Evolutionary conservation across 2,113 vertebrate species (phyloP).

Genomic region (Pseudopipra pipra): DNA sequence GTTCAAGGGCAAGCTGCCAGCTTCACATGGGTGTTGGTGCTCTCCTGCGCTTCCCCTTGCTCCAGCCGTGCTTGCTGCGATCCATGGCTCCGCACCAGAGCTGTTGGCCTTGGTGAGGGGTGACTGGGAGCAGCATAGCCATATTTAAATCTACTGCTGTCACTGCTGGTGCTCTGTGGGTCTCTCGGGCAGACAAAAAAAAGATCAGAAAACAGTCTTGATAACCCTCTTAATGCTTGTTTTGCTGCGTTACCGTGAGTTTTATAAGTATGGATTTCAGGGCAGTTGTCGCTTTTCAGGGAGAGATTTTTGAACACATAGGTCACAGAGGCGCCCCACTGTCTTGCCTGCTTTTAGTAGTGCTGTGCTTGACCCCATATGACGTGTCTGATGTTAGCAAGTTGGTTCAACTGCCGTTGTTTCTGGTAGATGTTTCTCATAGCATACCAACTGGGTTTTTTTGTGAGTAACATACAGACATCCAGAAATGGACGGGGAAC

Average conservation of each 20-base stretch:
- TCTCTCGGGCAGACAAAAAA: rapidly evolving
- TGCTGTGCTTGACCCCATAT: background rate
- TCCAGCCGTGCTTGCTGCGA: background rate
- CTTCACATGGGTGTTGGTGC: rapidly evolving
- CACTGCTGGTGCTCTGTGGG: background rate
- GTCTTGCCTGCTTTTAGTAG: background rate
- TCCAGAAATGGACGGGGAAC: background rate
- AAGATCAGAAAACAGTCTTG: background rate
- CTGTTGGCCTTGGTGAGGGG: rapidly evolving
- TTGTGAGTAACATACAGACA: background rate
- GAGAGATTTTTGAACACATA: background rate
- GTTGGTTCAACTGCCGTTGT: background rate
- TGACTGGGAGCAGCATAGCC: background rate
- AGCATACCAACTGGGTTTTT: background rate
- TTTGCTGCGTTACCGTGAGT: background rate
- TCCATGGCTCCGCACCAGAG: background rate
- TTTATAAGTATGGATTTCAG: background rate
- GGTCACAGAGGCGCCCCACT: background rate
- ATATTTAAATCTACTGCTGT: rapidly evolving
- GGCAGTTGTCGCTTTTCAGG: background rate
- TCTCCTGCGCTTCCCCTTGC: background rate
- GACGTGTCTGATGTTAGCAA: background rate
- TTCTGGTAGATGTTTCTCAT: constrained; percentile 1
- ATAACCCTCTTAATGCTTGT: background rate
- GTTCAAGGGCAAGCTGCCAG: background rate